phyloP scores from a whole-genome alignment of 2,888 invertebrate genomes.

The Lagria hirta region DNA sequence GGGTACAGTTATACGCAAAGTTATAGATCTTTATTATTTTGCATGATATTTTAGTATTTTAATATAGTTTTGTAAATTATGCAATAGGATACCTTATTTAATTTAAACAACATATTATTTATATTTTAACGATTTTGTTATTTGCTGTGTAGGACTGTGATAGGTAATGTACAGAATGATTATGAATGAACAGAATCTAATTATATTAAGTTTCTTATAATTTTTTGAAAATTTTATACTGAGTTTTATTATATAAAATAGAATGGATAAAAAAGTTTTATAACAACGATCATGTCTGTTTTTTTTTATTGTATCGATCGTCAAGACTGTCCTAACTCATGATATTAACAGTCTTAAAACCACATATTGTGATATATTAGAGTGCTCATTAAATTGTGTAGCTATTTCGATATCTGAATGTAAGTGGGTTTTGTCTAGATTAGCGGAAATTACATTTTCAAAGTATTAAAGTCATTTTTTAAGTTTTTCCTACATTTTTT shows the following conservation, averaged over 20 bases:
- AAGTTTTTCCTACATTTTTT: too few species aligned
- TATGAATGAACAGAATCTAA: slow-evolving; percentile 18
- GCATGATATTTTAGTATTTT: slow-evolving; percentile 27
- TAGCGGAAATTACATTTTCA: too few species aligned
- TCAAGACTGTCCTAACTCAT: slow-evolving; percentile 24
- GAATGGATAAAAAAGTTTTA: slow-evolving; percentile 9
- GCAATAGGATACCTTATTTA: slow-evolving; percentile 18
- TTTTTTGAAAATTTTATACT: slow-evolving; percentile 8
- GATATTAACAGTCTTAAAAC: slow-evolving; percentile 35
- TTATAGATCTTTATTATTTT: slow-evolving; percentile 15
- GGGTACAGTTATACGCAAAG: slow-evolving; percentile 1
- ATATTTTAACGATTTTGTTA: slow-evolving; percentile 24
- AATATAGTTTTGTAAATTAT: slow-evolving; percentile 21
- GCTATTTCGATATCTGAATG: slow-evolving; percentile 33
- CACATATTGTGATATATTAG: slow-evolving; percentile 50
- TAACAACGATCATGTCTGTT: slow-evolving; percentile 14
- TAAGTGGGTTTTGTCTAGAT: too few species aligned
- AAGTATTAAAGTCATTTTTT: too few species aligned
- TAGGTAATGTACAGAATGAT: slow-evolving; percentile 34
- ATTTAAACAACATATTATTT: slow-evolving; percentile 8
- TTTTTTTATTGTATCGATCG: slow-evolving; percentile 13
- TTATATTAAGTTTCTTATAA: slow-evolving; percentile 20
- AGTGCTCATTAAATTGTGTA: slow-evolving; percentile 50
- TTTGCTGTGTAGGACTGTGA: slow-evolving; percentile 51
- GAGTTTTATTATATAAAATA: slow-evolving; percentile 6